Percentiles rank a stretch among this genome's conserved stretches.
Conservation (phyloP, 2,113 vertebrate genomes). For the Damaliscus lunatus region DNA sequence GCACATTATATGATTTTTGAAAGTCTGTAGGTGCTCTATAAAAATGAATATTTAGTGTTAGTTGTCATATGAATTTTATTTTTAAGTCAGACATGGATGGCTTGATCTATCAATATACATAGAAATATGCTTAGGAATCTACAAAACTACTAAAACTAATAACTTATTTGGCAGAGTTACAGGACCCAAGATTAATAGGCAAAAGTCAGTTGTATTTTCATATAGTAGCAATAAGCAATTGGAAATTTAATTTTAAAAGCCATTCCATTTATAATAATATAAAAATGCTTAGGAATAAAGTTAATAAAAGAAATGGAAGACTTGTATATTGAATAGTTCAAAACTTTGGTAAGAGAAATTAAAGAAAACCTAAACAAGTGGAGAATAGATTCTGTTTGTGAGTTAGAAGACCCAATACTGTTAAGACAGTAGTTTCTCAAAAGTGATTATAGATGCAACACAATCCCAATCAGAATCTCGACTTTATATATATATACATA, state of each 20-base stretch:
- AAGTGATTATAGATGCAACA: not conserved
- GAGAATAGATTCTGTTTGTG: not conserved
- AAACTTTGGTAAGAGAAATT: not conserved
- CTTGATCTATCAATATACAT: not conserved
- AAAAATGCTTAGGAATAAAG: not conserved
- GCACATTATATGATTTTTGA: not conserved
- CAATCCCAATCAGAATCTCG: not conserved
- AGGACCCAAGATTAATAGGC: not conserved
- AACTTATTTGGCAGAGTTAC: not conserved
- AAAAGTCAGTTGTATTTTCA: not conserved
- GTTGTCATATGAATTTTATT: not conserved
- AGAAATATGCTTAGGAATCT: not conserved
- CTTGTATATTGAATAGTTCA: not conserved
- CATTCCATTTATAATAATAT: not conserved
- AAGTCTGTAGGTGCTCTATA: not conserved
- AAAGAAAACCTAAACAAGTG: not conserved
- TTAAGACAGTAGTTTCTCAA: not conserved
- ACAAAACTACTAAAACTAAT: not conserved
- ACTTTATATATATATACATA: too few species aligned
- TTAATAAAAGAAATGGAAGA: not conserved
- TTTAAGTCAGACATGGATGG: not conserved
- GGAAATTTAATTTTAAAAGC: not conserved
- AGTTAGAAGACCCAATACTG: not conserved
- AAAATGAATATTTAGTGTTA: not conserved
- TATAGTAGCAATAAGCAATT: not conserved